A percentile compares a stretch with the other conserved stretches of the same genome.
These are phyloP conservation scores for Catonia carolina DNA, from an alignment of 2,888 invertebrate species.

Conservation along the genomic window DNA sequence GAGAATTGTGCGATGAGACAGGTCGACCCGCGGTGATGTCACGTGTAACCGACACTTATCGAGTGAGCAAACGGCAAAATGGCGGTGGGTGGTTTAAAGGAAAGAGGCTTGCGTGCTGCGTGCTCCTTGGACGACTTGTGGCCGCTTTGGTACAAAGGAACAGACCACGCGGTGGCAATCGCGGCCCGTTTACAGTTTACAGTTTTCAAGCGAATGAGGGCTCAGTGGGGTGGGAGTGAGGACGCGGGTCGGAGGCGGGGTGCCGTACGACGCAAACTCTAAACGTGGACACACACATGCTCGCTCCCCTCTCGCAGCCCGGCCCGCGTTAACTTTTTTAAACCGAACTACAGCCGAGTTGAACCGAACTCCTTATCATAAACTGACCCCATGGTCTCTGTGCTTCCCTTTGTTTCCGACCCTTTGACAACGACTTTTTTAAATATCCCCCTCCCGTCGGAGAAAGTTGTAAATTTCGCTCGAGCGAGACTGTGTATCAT, in stretches of 20 bases:
- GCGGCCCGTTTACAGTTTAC: constrained; percentile 24
- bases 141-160: constrained; percentile 16
- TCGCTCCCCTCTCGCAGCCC: constrained; percentile 34
- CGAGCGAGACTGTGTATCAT: too few relatives aligned
- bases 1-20: too few relatives aligned
- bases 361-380: constrained; percentile 26
- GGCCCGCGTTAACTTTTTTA: constrained; percentile 38
- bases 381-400: constrained; percentile 24
- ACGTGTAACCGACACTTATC: too few relatives aligned
- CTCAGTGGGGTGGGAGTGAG: constrained; percentile 28
- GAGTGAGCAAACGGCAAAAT: not conserved
- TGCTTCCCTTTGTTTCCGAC: constrained; percentile 22
- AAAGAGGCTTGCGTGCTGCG: constrained; percentile 4
- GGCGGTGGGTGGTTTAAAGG: not conserved
- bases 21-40: too few relatives aligned
- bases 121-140: constrained; percentile 13
- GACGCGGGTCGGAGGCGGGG: constrained; percentile 16
- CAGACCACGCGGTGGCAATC: constrained; percentile 12
- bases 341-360: constrained; percentile 24
- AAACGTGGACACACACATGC: constrained; percentile 40
- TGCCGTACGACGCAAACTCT: constrained; percentile 30
- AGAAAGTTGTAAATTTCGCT: too few relatives aligned
- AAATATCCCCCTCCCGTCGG: too few relatives aligned
- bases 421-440: constrained; percentile 22
- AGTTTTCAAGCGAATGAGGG: constrained; percentile 29